phyloP scores from a whole-genome alignment of 2,113 vertebrate genomes.

The Helogale parvula region DNA sequence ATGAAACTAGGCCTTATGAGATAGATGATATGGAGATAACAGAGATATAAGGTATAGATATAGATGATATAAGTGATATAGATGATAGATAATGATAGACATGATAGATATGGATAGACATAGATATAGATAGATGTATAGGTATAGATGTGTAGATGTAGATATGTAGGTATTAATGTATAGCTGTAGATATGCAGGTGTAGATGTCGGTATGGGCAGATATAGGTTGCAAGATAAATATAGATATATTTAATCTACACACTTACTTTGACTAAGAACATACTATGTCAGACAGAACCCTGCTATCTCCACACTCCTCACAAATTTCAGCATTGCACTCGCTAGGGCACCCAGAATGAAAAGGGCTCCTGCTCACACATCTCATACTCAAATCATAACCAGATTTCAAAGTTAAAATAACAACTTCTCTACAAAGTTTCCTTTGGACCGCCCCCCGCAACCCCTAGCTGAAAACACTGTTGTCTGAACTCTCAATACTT shows the following conservation, averaged over 20 bases:
- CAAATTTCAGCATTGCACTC: not conserved
- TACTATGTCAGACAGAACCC: not conserved
- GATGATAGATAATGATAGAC: not conserved
- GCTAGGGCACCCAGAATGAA: not conserved
- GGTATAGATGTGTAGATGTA: not conserved
- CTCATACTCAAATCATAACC: not conserved
- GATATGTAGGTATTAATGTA: not conserved
- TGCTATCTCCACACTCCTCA: not conserved
- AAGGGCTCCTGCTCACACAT: not conserved
- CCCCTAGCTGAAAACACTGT: not conserved
- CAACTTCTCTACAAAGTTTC: not conserved
- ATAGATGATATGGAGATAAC: not conserved
- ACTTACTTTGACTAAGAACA: not conserved
- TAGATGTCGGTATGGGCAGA: not conserved
- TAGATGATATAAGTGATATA: not conserved
- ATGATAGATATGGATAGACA: not conserved
- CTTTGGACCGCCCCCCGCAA: not conserved
- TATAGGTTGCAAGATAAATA: not conserved
- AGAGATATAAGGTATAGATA: not conserved
- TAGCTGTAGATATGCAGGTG: too few species aligned
- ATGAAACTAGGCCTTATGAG: not conserved
- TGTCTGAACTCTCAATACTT: not conserved
- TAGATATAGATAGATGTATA: not conserved
- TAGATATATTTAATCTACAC: not conserved
- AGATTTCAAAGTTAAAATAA: not conserved